Conservation (phyloP, 2,113 vertebrate species). For the Odocoileus virginianus region DNA sequence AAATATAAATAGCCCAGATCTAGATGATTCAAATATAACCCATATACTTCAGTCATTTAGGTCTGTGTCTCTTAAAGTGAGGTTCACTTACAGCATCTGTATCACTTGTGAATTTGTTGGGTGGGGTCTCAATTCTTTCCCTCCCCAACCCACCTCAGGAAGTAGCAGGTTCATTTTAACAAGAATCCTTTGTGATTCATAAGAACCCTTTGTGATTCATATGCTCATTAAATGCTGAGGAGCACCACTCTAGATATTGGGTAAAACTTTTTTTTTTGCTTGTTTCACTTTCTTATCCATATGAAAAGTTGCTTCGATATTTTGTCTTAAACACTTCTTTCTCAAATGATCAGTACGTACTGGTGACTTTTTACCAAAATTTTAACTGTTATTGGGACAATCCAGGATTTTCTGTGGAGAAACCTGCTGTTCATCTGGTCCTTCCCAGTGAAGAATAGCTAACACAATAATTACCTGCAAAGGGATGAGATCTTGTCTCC, state of each 20-base stretch:
- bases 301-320: background rate
- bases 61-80: background rate
- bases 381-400: background rate
- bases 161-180: background rate
- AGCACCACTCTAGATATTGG: background rate
- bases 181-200: background rate
- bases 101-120: background rate
- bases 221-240: background rate
- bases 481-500: background rate
- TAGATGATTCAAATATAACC: background rate
- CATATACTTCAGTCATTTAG: background rate
- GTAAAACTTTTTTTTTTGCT: background rate
- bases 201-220: no score
- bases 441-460: background rate
- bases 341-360: background rate
- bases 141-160: background rate
- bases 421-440: background rate
- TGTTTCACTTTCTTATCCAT: background rate
- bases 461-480: background rate
- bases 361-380: background rate
- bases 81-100: background rate
- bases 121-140: background rate
- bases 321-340: constrained; percentile 10
- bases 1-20: background rate
- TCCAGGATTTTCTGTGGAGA: background rate